phyloP scores from a whole-genome alignment of 2,113 vertebrate genomes.

The Hucho hucho region DNA sequence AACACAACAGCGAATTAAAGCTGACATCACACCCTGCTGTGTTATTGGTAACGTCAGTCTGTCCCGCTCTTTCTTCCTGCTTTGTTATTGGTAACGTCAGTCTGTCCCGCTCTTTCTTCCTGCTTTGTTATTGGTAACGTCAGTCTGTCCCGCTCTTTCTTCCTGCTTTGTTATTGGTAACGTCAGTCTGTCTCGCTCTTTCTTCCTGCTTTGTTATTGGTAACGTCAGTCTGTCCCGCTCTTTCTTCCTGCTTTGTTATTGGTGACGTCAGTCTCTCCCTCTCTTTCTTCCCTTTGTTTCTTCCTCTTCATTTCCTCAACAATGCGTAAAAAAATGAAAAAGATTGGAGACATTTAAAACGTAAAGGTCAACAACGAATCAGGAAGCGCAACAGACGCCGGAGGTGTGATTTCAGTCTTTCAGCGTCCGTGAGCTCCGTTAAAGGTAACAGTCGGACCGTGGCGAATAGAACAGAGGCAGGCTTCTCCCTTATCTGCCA shows the following conservation, averaged over 20 bases:
- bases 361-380: constrained; percentile 50
- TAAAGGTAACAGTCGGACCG: constrained; percentile 20
- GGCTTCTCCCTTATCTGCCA: constrained; percentile 27
- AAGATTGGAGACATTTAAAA: constrained; percentile 53
- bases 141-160: too few relatives aligned
- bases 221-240: too few relatives aligned
- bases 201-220: too few relatives aligned
- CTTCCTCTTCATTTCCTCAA: neutral
- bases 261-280: too few relatives aligned
- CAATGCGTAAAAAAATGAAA: constrained; percentile 23
- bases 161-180: too few relatives aligned
- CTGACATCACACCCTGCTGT: constrained; percentile 29
- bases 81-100: too few relatives aligned
- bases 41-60: constrained; percentile 3
- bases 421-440: constrained; percentile 1
- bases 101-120: too few relatives aligned
- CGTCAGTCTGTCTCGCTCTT: too few relatives aligned
- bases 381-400: constrained; percentile 34
- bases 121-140: too few relatives aligned
- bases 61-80: too few relatives aligned
- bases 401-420: constrained; percentile 33
- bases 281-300: neutral
- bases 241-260: too few relatives aligned
- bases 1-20: constrained; percentile 22
- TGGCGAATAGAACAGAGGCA: constrained; percentile 12